Evolutionary conservation across 2,888 invertebrate species (phyloP).

Genomic region (Calameuta idolon): DNA sequence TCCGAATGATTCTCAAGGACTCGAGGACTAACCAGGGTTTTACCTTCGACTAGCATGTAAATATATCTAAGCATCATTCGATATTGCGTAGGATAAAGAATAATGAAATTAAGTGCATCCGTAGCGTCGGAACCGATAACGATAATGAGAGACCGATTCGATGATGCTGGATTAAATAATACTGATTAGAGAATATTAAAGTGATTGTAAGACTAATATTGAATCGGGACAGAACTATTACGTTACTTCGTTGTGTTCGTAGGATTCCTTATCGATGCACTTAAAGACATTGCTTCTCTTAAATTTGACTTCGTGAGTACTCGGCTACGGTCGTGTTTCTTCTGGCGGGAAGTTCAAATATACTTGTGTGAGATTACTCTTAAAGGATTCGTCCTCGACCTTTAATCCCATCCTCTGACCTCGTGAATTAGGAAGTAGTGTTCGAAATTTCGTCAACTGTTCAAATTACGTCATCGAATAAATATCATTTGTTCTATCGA

Average conservation of each 20-base stretch:
- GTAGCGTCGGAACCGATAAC: neutral
- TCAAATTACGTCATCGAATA: slow-evolving; percentile 58
- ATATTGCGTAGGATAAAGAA: slow-evolving; percentile 19
- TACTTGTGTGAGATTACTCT: neutral
- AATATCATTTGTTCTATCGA: slow-evolving; percentile 61
- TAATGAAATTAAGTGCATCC: slow-evolving; percentile 1
- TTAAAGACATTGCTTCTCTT: neutral
- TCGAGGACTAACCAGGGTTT: slow-evolving; percentile 67
- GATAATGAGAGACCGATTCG: neutral
- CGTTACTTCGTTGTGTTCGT: neutral
- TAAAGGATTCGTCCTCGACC: neutral
- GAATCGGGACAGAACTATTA: neutral
- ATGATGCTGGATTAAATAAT: neutral
- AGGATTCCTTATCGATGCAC: neutral
- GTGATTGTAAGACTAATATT: neutral
- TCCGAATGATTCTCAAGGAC: slow-evolving; percentile 38
- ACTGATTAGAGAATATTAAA: neutral
- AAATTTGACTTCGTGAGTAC: neutral
- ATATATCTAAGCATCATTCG: slow-evolving; percentile 17
- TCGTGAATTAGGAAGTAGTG: neutral
- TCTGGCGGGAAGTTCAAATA: neutral
- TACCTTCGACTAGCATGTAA: slow-evolving; percentile 42
- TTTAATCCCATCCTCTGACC: neutral
- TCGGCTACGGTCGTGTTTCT: neutral
- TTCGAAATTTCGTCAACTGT: slow-evolving; percentile 44